Conservation (phyloP, 2,888 invertebrate species). For the Latrodectus elegans region DNA sequence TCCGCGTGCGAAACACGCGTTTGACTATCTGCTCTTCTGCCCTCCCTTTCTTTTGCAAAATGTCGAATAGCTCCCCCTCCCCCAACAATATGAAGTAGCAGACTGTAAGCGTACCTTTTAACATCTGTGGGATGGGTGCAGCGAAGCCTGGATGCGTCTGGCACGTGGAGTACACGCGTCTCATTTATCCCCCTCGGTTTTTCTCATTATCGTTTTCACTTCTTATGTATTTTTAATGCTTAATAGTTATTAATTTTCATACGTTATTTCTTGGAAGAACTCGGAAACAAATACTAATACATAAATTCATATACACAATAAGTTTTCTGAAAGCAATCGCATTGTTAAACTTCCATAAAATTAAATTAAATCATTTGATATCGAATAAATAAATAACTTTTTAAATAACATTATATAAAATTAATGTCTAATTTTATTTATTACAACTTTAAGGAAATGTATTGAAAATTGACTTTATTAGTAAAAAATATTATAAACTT, state of each 20-base stretch:
- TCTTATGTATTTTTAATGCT: not conserved
- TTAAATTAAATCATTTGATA: too few species aligned
- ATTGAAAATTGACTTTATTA: too few species aligned
- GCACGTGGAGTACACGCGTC: slow-evolving; percentile 53
- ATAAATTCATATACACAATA: too few species aligned
- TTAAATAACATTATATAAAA: too few species aligned
- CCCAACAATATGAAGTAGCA: slow-evolving; percentile 22
- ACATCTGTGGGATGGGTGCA: slow-evolving; percentile 56
- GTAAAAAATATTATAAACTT: too few species aligned
- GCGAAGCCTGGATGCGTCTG: slow-evolving; percentile 43
- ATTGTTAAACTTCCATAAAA: too few species aligned
- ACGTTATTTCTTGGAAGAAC: too few species aligned
- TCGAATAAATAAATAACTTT: too few species aligned
- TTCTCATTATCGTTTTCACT: slow-evolving; percentile 1
- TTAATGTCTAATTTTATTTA: too few species aligned
- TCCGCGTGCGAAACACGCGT: slow-evolving; percentile 63
- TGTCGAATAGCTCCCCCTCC: slow-evolving; percentile 8
- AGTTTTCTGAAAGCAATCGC: too few species aligned
- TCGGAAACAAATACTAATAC: too few species aligned
- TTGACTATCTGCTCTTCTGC: slow-evolving; percentile 12
- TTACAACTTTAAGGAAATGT: too few species aligned
- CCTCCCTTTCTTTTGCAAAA: slow-evolving; percentile 10
- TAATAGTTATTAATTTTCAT: not conserved
- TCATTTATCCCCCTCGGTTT: slow-evolving; percentile 10
- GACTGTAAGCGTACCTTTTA: slow-evolving; percentile 53